phyloP scores from a whole-genome alignment of 2,888 invertebrate genomes.

The Hirudinaria manillensis region DNA sequence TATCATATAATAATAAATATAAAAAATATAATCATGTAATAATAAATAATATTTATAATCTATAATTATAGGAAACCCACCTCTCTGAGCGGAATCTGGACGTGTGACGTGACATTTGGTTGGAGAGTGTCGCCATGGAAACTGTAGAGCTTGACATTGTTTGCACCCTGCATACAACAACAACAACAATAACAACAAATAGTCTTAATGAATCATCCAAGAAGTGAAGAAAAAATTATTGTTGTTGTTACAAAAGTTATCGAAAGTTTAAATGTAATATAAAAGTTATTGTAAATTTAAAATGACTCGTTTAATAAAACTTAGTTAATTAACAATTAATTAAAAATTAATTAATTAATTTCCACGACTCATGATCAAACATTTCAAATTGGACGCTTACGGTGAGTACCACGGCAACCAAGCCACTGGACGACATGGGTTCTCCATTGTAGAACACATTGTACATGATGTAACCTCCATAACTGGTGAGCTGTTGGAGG shows the following conservation, averaged over 20 bases:
- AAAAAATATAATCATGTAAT: not conserved
- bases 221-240: not conserved
- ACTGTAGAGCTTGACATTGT: conserved; percentile 1
- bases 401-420: not conserved
- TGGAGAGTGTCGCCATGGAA: not conserved
- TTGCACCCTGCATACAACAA: not conserved
- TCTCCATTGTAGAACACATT: conserved; percentile 16
- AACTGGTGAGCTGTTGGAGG: conserved; percentile 13
- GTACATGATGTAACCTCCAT: conserved; percentile 19
- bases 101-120: not conserved
- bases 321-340: not conserved
- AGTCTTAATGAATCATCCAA: not conserved
- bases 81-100: conserved; percentile 4
- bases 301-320: no score
- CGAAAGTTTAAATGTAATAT: not conserved
- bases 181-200: not conserved
- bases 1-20: not conserved
- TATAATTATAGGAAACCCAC: not conserved
- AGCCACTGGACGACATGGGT: not conserved
- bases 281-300: no score
- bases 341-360: not conserved
- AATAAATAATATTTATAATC: not conserved
- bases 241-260: not conserved
- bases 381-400: not conserved
- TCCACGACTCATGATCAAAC: not conserved